phyloP scores from a whole-genome alignment of 2,113 vertebrate genomes.

The Numida meleagris region DNA sequence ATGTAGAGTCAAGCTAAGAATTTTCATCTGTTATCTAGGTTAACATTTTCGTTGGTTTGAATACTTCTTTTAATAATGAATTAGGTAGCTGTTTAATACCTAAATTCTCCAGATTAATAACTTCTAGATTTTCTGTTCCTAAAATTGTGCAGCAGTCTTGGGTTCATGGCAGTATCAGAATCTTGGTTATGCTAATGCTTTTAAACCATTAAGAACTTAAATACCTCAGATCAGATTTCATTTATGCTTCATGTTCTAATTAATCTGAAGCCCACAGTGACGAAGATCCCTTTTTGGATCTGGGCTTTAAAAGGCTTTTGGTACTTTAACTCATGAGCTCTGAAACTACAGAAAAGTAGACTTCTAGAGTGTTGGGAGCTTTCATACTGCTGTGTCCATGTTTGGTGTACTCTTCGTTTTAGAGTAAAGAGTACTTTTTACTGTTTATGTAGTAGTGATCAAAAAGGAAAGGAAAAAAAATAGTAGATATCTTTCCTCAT shows the following conservation, averaged over 20 bases:
- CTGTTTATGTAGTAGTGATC: neutral
- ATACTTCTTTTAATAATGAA: neutral
- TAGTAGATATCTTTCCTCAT: neutral
- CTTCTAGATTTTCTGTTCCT: slow-evolving; percentile 14
- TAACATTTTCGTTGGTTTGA: slow-evolving; percentile 1
- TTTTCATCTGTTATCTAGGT: neutral
- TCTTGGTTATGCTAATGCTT: neutral
- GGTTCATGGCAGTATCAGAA: neutral
- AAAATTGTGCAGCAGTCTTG: neutral
- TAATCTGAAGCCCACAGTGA: neutral
- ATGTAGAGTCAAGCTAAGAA: neutral
- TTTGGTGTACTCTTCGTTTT: neutral
- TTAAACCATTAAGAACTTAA: neutral
- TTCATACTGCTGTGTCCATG: neutral
- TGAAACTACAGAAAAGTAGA: neutral
- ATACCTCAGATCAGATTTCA: neutral
- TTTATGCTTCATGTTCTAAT: neutral
- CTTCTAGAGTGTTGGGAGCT: neutral
- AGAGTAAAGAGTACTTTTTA: neutral
- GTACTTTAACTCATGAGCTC: neutral
- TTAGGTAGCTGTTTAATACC: slow-evolving; percentile 4
- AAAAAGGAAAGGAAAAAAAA: neutral
- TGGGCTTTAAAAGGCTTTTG: neutral
- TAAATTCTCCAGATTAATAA: neutral
- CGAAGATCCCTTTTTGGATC: neutral